phyloP scores from a whole-genome alignment of 2,888 invertebrate genomes.

The Prosapia bicincta region DNA sequence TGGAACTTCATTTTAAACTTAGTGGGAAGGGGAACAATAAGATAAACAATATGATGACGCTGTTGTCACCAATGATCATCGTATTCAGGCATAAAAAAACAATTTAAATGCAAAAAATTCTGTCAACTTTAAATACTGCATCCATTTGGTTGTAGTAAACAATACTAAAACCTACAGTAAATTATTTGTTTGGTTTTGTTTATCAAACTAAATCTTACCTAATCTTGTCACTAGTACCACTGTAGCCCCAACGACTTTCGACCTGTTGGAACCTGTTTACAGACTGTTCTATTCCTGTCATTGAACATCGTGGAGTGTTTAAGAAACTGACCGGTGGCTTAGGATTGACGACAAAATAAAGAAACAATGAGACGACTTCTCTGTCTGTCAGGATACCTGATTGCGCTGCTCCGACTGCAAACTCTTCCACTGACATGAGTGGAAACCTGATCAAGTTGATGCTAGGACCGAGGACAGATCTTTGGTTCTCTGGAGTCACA shows the following conservation, averaged over 20 bases:
- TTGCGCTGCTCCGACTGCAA: constrained; percentile 72
- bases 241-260: constrained; percentile 80
- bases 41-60: no score
- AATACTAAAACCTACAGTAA: no score
- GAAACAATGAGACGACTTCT: constrained; percentile 69
- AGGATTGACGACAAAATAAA: constrained; percentile 70
- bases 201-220: constrained; percentile 49
- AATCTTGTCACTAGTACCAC: constrained; percentile 76
- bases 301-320: constrained; percentile 67
- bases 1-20: no score
- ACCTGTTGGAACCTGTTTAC: constrained; percentile 66
- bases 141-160: no score
- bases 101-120: no score
- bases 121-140: no score
- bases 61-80: no score
- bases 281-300: constrained; percentile 74
- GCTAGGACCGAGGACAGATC: constrained; percentile 64
- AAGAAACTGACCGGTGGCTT: constrained; percentile 69
- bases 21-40: no score
- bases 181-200: no score
- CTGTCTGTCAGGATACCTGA: constrained; percentile 70
- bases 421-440: constrained; percentile 81
- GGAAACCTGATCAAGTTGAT: constrained; percentile 75
- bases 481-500: constrained; percentile 63
- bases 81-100: no score